Base-by-base conservation (phyloP, 2,888 invertebrate species). In the Melinaea menophilus region DNA sequence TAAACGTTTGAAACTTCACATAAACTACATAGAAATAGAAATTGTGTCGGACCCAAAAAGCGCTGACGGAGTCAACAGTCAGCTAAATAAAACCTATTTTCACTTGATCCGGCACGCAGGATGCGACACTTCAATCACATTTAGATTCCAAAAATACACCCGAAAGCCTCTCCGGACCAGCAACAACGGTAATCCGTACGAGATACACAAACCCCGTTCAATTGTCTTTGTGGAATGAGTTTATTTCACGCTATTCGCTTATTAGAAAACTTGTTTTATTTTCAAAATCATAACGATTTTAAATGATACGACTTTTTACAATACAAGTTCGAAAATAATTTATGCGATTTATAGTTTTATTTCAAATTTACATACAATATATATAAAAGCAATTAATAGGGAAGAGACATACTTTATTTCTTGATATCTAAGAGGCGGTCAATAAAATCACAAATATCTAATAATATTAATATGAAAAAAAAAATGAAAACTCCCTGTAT, bases 111-210 rank as follows among this genome's bases (percentile, higher is more conserved):
- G 59, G 65, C 62, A 61, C 61, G 59, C 59, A 63, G 58, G 55
- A 61, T 65, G 41, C 62, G 61, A 59, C 68, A 68, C 70, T 69
- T 70, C 71, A 71, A 71, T 71, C 71, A 70, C 71, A 68, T 70
- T 71, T 65, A 66, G 68, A 64, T 67, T 59, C 58, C 58, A 64
- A 67, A 69, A 69, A 70, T 64, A 68, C 66, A 58, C 65, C 66
- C 66, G 61, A 66, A 64, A 58, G 64, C 68, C 66, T 62, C 64
- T 55, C 62, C 60, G 60, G 57, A 55, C 60, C 47, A 55, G 5
- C 54, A 48, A 64, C 67, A 64, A 48, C 59, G 63, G 37, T 61
- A 60, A 68, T 68, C 63, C 63, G 54, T 61, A 63, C 59, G 65
- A 68, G 64, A 61, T 63, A 63, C 58, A 55, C 47, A 59, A 22